phyloP scores from a whole-genome alignment of 2,113 vertebrate species.

The Ictalurus punctatus region DNA sequence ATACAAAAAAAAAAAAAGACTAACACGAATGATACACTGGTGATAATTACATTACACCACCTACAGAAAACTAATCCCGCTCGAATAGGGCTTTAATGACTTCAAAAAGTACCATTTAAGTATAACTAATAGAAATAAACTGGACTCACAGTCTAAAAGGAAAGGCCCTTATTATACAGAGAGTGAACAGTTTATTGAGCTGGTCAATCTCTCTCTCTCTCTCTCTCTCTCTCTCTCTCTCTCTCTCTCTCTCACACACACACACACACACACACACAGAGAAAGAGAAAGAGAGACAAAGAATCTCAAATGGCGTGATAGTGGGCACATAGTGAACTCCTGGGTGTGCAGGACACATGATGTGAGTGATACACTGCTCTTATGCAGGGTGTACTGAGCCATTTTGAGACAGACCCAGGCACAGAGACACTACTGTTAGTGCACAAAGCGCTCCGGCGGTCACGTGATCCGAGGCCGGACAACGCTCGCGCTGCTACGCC shows the following conservation, averaged over 20 bases:
- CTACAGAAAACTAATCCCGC: neutral
- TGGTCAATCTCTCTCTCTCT: neutral
- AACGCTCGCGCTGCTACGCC: neutral
- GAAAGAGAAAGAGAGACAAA: neutral
- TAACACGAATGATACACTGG: neutral
- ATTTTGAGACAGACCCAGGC: slow-evolving; percentile 21
- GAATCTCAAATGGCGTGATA: neutral
- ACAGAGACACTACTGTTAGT: slow-evolving; percentile 48
- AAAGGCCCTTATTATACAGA: too few relatives aligned
- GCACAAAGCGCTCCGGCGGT: slow-evolving; percentile 41
- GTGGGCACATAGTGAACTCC: neutral
- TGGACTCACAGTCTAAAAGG: neutral
- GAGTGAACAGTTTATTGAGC: neutral
- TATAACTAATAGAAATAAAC: neutral
- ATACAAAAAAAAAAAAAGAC: neutral
- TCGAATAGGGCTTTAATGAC: neutral
- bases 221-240: neutral
- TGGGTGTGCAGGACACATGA: neutral
- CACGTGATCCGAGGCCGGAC: slow-evolving; percentile 50
- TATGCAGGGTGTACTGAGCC: neutral
- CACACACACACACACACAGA: neutral
- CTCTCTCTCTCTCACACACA: neutral
- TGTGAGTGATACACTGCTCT: neutral
- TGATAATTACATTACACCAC: neutral
- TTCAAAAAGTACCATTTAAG: neutral